These are phyloP conservation scores for Rhizoglyphus robini DNA, from an alignment of 1,140 invertebrate genomes.

Conservation along the genomic window DNA sequence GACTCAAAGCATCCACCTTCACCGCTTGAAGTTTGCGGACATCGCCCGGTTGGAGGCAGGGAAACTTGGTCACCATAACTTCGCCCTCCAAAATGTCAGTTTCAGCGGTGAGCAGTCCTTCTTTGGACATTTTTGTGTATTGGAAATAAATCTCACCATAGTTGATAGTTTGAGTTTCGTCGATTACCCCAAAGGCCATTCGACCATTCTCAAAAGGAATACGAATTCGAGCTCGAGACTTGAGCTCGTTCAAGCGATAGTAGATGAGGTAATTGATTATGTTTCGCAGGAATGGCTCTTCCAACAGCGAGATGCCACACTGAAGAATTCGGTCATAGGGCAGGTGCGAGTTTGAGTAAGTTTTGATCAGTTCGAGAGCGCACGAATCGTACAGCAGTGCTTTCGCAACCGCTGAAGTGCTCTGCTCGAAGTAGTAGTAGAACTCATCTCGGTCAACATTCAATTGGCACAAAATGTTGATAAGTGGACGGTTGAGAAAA, in stretches of 20 bases:
- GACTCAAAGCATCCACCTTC: constrained; percentile 20
- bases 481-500: constrained; percentile 25
- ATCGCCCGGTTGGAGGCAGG: too few species aligned
- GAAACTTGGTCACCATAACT: too few species aligned
- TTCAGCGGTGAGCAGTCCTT: constrained; percentile 26
- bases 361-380: too few species aligned
- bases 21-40: constrained; percentile 23
- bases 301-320: constrained; percentile 18
- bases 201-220: too few species aligned
- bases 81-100: constrained; percentile 21
- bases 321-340: too few species aligned
- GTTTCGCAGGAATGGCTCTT: constrained; percentile 25
- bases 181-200: too few species aligned
- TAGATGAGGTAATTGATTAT: too few species aligned
- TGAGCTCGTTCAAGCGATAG: constrained; percentile 18
- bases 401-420: constrained; percentile 19
- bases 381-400: too few species aligned
- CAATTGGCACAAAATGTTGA: constrained; percentile 26
- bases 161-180: too few species aligned
- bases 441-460: constrained; percentile 19
- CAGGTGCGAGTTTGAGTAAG: too few species aligned
- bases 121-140: too few species aligned
- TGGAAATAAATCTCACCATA: too few species aligned
- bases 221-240: constrained; percentile 24
- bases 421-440: constrained; percentile 18